Conservation (phyloP, 2,797 vertebrate species). For the Syndactyla subalaris region DNA sequence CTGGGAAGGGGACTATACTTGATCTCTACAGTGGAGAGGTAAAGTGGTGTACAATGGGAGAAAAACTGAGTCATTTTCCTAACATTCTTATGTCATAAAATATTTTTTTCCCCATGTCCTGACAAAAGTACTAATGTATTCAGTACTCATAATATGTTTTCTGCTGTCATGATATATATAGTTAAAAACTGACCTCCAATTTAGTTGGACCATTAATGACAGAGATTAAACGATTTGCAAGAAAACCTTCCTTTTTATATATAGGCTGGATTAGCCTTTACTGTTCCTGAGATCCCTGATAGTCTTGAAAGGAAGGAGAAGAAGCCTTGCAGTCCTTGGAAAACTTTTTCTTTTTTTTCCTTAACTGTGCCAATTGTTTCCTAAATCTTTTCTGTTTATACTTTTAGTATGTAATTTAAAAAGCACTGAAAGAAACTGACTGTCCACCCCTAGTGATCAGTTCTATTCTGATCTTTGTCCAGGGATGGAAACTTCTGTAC, state of each 20-base stretch:
- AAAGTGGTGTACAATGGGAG: not conserved
- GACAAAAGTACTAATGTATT: not conserved
- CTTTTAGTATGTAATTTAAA: not conserved
- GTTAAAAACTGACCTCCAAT: not conserved
- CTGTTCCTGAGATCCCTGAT: not conserved
- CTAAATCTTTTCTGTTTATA: not conserved
- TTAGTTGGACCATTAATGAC: not conserved
- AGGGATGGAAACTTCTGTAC: not conserved
- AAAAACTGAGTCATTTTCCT: not conserved
- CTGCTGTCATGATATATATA: not conserved
- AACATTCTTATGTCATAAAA: not conserved
- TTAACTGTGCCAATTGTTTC: not conserved
- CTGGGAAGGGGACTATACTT: not conserved
- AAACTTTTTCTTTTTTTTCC: not conserved
- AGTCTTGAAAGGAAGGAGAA: not conserved
- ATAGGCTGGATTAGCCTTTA: not conserved
- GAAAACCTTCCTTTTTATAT: not conserved
- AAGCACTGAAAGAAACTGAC: not conserved
- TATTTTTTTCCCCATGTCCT: not conserved
- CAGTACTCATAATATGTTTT: rapidly evolving
- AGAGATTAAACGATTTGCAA: not conserved
- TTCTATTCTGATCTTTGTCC: not conserved
- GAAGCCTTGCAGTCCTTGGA: not conserved
- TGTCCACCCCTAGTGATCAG: not conserved
- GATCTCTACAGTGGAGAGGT: not conserved